phyloP scores from a whole-genome alignment of 2,113 vertebrate species.

The Perca flavescens region DNA sequence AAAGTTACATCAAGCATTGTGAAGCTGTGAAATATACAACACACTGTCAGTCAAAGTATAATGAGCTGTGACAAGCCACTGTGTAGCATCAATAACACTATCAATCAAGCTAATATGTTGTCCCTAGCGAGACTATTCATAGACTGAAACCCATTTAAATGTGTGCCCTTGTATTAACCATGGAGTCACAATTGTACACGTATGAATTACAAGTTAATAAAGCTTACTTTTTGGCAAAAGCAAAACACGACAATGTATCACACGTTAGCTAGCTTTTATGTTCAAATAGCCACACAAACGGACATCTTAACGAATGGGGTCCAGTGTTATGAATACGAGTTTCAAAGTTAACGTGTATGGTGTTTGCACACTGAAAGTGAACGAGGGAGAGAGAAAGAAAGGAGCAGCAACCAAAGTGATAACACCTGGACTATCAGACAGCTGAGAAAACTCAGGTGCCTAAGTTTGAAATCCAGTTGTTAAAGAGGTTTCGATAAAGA shows the following conservation, averaged over 20 bases:
- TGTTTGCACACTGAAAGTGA: background rate
- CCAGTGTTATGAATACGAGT: background rate
- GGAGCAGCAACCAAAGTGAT: background rate
- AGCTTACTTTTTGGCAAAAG: background rate
- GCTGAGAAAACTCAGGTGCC: background rate
- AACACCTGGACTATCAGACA: background rate
- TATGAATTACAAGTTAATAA: background rate
- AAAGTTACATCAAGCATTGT: background rate
- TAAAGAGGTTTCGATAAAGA: slow-evolving; percentile 25
- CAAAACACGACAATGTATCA: background rate
- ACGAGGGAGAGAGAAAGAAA: background rate
- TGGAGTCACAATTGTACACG: background rate
- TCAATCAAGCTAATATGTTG: slow-evolving; percentile 14
- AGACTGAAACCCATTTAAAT: background rate
- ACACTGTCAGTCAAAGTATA: slow-evolving; percentile 27
- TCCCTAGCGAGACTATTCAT: background rate
- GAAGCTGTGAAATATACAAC: slow-evolving; percentile 9
- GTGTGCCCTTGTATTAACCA: background rate
- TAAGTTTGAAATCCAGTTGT: background rate
- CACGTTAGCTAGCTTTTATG: background rate
- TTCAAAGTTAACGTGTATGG: background rate
- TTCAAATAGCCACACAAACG: background rate
- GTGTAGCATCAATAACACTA: slow-evolving; percentile 9
- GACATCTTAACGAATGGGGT: background rate
- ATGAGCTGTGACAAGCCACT: slow-evolving; percentile 28